These are phyloP conservation scores for Deladenus siricidicola DNA, from an alignment of 2,888 invertebrate species.

Conservation along the genomic window DNA sequence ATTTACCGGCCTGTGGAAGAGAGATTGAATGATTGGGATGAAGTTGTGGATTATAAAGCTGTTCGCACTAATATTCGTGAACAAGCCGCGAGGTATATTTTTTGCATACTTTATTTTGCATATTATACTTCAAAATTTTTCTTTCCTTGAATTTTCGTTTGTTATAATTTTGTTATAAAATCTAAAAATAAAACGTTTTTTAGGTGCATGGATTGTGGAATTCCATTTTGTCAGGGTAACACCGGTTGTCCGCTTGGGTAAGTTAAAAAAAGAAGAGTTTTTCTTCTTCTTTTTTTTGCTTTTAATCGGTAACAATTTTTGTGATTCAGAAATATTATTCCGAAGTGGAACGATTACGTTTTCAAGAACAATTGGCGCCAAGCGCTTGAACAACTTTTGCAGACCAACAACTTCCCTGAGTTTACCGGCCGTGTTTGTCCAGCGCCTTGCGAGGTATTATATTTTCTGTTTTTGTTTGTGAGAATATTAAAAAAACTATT, in stretches of 20 bases:
- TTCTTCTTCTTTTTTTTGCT: conserved; percentile 62
- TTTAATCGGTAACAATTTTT: too few species aligned
- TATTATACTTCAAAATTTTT: too few species aligned
- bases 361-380: conserved; percentile 74
- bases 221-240: conserved; percentile 74
- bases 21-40: conserved; percentile 87
- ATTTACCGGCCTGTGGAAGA: conserved; percentile 77
- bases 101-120: too few species aligned
- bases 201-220: conserved; percentile 92
- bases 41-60: conserved; percentile 64
- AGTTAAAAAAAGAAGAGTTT: neutral
- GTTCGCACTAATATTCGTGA: conserved; percentile 74
- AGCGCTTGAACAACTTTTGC: conserved; percentile 80
- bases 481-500: too few species aligned
- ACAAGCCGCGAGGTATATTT: conserved; percentile 72
- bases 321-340: conserved; percentile 97
- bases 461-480: too few species aligned
- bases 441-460: conserved; percentile 96
- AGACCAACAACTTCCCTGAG: conserved; percentile 93
- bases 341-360: conserved; percentile 97
- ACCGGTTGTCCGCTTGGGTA: conserved; percentile 9
- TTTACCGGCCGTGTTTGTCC: conserved; percentile 66
- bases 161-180: too few species aligned
- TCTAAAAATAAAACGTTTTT: too few species aligned
- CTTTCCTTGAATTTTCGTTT: too few species aligned